These are phyloP conservation scores for Patella pellucida DNA, from an alignment of 2,888 invertebrate genomes.

Conservation along the genomic window DNA sequence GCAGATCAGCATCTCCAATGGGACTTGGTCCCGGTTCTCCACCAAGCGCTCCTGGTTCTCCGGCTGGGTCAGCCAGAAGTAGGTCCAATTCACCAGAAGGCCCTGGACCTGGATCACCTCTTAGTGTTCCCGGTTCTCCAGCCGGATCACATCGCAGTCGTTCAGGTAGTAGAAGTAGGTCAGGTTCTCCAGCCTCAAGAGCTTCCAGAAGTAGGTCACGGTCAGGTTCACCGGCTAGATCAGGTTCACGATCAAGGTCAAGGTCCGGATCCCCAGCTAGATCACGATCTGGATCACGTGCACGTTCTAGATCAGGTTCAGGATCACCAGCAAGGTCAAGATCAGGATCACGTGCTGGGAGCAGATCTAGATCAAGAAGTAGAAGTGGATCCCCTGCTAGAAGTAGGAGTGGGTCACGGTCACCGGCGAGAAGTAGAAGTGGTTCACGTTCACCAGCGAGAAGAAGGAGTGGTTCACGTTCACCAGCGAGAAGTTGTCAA, in stretches of 20 bases:
- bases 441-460: too few species aligned
- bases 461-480: constrained; percentile 25
- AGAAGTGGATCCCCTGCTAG: constrained; percentile 19
- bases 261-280: constrained; percentile 27
- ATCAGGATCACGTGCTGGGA: constrained; percentile 14
- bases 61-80: constrained; percentile 18
- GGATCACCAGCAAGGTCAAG: constrained; percentile 24
- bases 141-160: constrained; percentile 26
- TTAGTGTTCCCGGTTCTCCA: constrained; percentile 19
- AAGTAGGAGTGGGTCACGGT: too few species aligned
- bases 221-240: constrained; percentile 38
- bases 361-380: constrained; percentile 24
- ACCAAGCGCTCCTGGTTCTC: constrained; percentile 23
- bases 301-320: constrained; percentile 37
- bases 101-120: constrained; percentile 22
- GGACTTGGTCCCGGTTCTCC: constrained; percentile 42
- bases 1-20: constrained; percentile 35
- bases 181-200: constrained; percentile 28
- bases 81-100: constrained; percentile 28
- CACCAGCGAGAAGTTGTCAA: constrained; percentile 25
- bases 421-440: too few species aligned
- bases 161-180: constrained; percentile 27
- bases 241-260: constrained; percentile 28
- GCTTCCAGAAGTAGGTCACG: constrained; percentile 22
- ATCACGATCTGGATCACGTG: constrained; percentile 16